A percentile compares a stretch with the other conserved stretches of the same genome.
phyloP scores from a whole-genome alignment of 2,113 vertebrate genomes.

The Chrysemys picta region DNA sequence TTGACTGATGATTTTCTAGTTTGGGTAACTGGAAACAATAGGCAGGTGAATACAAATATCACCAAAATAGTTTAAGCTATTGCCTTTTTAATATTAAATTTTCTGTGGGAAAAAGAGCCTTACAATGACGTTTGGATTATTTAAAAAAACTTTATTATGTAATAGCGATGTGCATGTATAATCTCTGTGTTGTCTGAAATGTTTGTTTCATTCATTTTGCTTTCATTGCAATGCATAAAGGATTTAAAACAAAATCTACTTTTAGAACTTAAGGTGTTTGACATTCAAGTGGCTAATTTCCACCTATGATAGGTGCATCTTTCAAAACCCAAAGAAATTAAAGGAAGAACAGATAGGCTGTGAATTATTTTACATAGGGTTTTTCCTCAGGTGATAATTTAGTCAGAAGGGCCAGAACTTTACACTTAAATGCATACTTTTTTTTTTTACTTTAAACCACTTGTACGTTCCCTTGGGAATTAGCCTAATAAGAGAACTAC shows the following conservation, averaged over 20 bases:
- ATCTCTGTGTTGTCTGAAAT: constrained; percentile 10
- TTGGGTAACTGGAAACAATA: neutral
- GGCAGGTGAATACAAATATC: neutral
- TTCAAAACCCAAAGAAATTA: constrained; percentile 39
- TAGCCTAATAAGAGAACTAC: neutral
- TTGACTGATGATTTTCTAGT: neutral
- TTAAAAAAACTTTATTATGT: neutral
- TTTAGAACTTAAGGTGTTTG: neutral
- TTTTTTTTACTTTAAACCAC: neutral
- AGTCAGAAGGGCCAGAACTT: constrained; percentile 20
- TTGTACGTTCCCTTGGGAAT: neutral
- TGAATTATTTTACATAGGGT: constrained; percentile 42
- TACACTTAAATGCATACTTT: neutral
- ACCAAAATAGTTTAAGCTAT: neutral
- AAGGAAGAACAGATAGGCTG: constrained; percentile 3
- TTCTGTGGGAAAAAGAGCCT: neutral
- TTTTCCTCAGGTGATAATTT: constrained; percentile 46
- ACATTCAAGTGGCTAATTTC: constrained; percentile 5
- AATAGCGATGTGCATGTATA: neutral
- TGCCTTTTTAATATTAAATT: neutral
- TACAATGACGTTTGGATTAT: neutral
- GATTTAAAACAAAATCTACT: constrained; percentile 40
- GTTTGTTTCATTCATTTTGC: constrained; percentile 4
- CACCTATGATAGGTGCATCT: constrained; percentile 1
- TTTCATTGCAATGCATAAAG: neutral